Percentiles rank a stretch among this genome's conserved stretches.
These are phyloP conservation scores for Eupsittula cactorum DNA, from an alignment of 2,113 vertebrate species.

Conservation along the genomic window DNA sequence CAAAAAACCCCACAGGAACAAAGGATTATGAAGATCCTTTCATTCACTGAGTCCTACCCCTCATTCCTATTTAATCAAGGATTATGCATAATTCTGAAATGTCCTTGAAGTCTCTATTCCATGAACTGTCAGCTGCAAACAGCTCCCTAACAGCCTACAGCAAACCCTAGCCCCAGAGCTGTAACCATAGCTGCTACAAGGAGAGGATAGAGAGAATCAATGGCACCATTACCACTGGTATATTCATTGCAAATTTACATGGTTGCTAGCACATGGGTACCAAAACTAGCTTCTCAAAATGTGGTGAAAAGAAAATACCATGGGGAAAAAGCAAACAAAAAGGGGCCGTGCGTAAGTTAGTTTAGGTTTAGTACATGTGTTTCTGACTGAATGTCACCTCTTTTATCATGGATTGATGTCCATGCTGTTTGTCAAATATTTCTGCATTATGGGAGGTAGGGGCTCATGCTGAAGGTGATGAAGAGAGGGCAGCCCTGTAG, in stretches of 20 bases:
- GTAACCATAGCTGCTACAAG: background rate
- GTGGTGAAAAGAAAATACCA: background rate
- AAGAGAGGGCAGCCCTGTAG: background rate
- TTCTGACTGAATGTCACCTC: background rate
- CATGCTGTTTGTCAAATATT: background rate
- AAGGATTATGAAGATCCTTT: background rate
- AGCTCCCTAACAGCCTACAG: background rate
- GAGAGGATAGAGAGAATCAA: background rate
- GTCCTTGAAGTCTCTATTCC: background rate
- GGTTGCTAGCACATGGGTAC: background rate
- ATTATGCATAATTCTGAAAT: background rate
- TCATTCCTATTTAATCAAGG: background rate
- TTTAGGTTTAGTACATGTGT: background rate
- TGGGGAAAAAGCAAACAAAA: background rate
- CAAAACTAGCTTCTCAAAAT: background rate
- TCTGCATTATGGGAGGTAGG: background rate
- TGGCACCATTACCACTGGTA: no score
- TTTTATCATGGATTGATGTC: background rate
- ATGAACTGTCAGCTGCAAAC: background rate
- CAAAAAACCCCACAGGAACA: background rate
- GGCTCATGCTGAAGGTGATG: background rate
- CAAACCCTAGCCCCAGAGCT: background rate
- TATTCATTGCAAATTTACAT: background rate
- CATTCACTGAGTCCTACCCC: background rate
- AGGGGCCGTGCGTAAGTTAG: background rate